Percentiles rank a stretch among this genome's conserved stretches.
phyloP scores from a whole-genome alignment of 2,797 vertebrate genomes.

The Phaenicophaeus curvirostris region DNA sequence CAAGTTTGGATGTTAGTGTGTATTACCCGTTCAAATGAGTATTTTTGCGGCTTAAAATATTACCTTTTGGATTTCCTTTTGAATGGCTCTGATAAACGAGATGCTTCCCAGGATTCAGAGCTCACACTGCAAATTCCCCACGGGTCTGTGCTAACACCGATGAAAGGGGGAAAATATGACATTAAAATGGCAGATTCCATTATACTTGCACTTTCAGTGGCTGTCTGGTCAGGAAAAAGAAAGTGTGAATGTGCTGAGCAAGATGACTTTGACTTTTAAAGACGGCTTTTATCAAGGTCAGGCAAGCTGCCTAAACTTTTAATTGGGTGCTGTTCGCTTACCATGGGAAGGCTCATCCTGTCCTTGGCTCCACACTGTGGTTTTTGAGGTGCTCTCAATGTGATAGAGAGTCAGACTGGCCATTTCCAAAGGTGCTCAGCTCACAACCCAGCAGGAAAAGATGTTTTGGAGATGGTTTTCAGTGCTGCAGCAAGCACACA shows the following conservation, averaged over 20 bases:
- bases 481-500: background rate
- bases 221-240: slow-evolving; percentile 49
- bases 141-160: background rate
- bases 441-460: background rate
- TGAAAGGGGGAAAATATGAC: slow-evolving; percentile 34
- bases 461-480: background rate
- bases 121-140: background rate
- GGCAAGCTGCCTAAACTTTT: background rate
- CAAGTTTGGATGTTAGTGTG: background rate
- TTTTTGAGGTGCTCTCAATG: rapidly evolving
- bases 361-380: rapidly evolving
- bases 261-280: slow-evolving; percentile 47
- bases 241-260: slow-evolving; percentile 76
- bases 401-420: rapidly evolving
- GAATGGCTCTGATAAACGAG: background rate
- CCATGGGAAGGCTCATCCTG: rapidly evolving
- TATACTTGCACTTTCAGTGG: slow-evolving; percentile 71
- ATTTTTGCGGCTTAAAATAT: background rate
- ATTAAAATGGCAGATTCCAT: slow-evolving; percentile 67
- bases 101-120: background rate
- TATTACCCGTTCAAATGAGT: background rate
- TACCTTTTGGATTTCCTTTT: background rate
- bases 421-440: background rate
- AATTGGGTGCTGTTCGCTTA: background rate
- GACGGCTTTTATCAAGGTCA: slow-evolving; percentile 42